Evolutionary conservation across 2,888 invertebrate species (phyloP), one percentile per base, ranked within the genome.

Genomic region (Busseola fusca): DNA sequence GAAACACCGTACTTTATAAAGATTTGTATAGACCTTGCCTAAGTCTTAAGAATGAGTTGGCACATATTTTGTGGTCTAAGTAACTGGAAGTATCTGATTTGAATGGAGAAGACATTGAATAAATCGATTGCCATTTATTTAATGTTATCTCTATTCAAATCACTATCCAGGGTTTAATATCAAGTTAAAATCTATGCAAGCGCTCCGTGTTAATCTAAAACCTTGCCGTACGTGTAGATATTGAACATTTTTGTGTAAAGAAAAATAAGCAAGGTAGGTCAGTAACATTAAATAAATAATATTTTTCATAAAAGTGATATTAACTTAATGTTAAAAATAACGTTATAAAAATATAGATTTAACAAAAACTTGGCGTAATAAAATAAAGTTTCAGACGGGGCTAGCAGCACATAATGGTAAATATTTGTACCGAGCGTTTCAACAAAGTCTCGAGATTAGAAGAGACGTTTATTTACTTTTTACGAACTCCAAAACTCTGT

Each of bases 371-470:
- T 65, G 48, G 30, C 58, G 30, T 70, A 78, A 64, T 72, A 74
- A 78, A 82, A 80, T 64, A 71, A 78, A 79, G 74, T 77, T 74
- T 64, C 64, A 57, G 63, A 64, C 74, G 62, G 54, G 57, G 48
- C 65, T 59, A 58, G 58, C 60, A 65, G 48, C 54, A 78, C 71
- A 67, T 66, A 73, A 74, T 68, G 74, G 78, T 79, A 86, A 88
- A 89, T 88, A 88, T 89, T 89, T 86, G 85, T 69, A 77, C 75
- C 57, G 57, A 87, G 78, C 78, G 83, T 84, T 86, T 80, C 73
- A 69, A 72, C 75, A 78, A 77, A 80, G 62, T 78, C 68, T 63
- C 54, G 40, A 77, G 72, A 85, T 80, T 79, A 78, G 74, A 77
- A 68, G 74, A 64, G 76, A 64, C 64, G 73, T 74, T 80, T 85